phyloP scores from a whole-genome alignment of 2,888 invertebrate genomes.

The Calephelis perditalis region DNA sequence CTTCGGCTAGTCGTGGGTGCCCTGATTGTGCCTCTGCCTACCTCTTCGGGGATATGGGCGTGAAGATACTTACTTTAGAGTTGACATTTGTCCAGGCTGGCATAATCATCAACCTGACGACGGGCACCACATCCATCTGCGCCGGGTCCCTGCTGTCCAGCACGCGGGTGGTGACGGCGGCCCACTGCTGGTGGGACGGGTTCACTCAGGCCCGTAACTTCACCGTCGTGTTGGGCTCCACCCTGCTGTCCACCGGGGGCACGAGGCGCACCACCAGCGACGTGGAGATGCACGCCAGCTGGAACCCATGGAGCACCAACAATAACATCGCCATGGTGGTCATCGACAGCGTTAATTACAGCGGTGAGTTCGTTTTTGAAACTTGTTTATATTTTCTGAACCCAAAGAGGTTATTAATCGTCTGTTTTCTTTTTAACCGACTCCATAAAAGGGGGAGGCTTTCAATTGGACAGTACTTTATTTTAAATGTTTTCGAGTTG shows the following conservation, averaged over 20 bases:
- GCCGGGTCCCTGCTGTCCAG: constrained; percentile 37
- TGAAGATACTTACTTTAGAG: no score
- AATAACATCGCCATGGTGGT: constrained; percentile 40
- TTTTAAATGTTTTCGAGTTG: no score
- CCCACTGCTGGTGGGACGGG: constrained; percentile 33
- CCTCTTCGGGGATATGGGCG: no score
- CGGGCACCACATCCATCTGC: constrained; percentile 35
- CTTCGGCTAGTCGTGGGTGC: no score
- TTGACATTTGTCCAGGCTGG: constrained; percentile 33
- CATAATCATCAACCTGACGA: constrained; percentile 35
- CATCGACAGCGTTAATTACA: constrained; percentile 28
- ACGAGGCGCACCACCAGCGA: constrained; percentile 31
- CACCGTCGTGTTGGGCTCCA: constrained; percentile 36
- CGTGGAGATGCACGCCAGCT: constrained; percentile 36
- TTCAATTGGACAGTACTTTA: no score
- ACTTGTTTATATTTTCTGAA: no score
- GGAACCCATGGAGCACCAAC: constrained; percentile 31
- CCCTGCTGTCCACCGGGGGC: constrained; percentile 35
- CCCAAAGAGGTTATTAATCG: no score
- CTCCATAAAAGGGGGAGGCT: no score
- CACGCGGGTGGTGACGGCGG: constrained; percentile 24
- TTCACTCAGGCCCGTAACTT: constrained; percentile 36
- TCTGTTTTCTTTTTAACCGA: no score
- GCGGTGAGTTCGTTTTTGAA: constrained; percentile 29
- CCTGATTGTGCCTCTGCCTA: no score